Percentiles rank a stretch among this genome's conserved stretches.
phyloP scores from a whole-genome alignment of 2,113 vertebrate genomes.

The Pollachius pollachius region DNA sequence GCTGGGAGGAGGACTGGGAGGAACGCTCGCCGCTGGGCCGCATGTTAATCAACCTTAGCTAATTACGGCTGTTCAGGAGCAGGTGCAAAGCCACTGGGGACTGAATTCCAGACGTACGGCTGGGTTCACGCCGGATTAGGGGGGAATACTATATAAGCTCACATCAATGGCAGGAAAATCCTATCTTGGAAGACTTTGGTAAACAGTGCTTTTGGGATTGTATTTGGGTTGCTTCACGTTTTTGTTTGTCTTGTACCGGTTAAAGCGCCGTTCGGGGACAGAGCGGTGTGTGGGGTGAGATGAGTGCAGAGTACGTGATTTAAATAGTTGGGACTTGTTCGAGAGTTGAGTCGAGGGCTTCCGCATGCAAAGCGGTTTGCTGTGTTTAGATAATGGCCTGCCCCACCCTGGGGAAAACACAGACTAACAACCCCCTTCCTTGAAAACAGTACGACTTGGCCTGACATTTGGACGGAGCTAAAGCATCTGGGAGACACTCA shows the following conservation, averaged over 20 bases:
- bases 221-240: background rate
- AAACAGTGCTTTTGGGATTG: conserved; percentile 2
- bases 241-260: background rate
- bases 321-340: too few relatives aligned
- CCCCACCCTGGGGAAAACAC: background rate
- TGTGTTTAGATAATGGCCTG: too few relatives aligned
- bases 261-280: background rate
- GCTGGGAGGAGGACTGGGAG: too few relatives aligned
- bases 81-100: conserved; percentile 40
- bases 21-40: conserved; percentile 1
- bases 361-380: too few relatives aligned
- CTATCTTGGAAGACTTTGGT: conserved; percentile 1
- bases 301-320: too few relatives aligned
- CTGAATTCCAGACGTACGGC: conserved; percentile 35
- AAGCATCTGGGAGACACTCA: conserved; percentile 17
- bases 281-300: background rate
- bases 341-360: too few relatives aligned
- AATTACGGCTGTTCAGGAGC: conserved; percentile 56
- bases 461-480: too few relatives aligned
- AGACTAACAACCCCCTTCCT: background rate
- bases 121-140: conserved; percentile 22
- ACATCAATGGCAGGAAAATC: conserved; percentile 33
- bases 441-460: background rate
- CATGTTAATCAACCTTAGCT: conserved; percentile 43
- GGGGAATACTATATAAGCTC: conserved; percentile 21